Evolutionary conservation across 2,888 invertebrate genomes (phyloP), one percentile per base, ranked within the genome.

Genomic region (Tiliacea aurago): DNA sequence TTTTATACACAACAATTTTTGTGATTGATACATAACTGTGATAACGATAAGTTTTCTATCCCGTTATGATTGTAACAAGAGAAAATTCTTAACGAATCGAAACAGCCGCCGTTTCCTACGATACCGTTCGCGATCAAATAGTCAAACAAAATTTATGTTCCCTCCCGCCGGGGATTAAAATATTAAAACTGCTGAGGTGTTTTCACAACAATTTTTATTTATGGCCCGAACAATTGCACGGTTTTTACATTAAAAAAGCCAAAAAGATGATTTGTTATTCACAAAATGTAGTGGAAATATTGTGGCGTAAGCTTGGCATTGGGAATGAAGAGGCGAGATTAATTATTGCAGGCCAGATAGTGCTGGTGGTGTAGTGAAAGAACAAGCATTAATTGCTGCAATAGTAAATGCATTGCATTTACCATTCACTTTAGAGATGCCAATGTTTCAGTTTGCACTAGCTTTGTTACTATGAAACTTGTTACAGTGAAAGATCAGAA

Each of bases 101-200:
- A 84, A 86, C 81, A 76, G 49, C 53, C 69, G 47, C 62, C 51
- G 64, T 63, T 78, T 78, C 69, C 79, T 78, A 78, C 73, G 80
- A 76, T 70, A 65, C 73, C 77, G 76, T 67, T 69, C 83, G 78
- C 85, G 90, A 89, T 91, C 91, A 90, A 91, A 89, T 90, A 91
- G 91, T 90, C 93, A 91, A 94, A 94, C 91, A 84, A 90, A 92
- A 94, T 94, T 94, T 94, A 94, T 92, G 91, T 87, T 89, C 89
- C 83, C 88, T 84, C 89, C 87, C 87, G 84, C 73, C 88, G 88
- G 83, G 92, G 93, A 94, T 94, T 93, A 94, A 94, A 94, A 93
- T 94, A 94, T 94, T 93, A 94, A 94, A 94, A 94, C 91, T 93
- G 94, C 94, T 94, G 94, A 94, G 94, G 93, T 94, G 94, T 93